phyloP scores from a whole-genome alignment of 64 coral and sea anemone species.

The Orbicella faveolata region DNA sequence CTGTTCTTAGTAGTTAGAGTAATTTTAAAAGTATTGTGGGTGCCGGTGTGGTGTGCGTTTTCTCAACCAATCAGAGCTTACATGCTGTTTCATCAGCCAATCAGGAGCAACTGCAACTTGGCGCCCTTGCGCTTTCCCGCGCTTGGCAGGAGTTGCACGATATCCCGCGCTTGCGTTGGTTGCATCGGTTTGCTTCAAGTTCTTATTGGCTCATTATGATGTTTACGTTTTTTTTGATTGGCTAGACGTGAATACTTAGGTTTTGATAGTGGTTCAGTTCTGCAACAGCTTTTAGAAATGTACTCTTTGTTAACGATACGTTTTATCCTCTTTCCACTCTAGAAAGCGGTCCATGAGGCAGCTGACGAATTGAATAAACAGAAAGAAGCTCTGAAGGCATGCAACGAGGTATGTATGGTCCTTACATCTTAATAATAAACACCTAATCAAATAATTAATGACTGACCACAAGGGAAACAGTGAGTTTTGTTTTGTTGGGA shows the following conservation, averaged over 20 bases:
- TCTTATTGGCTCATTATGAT: background rate
- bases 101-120: no score
- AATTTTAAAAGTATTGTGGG: no score
- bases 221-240: background rate
- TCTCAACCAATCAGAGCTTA: no score
- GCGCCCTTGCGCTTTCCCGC: no score
- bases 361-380: conserved; percentile 92
- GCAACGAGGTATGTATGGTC: conserved; percentile 69
- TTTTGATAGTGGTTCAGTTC: background rate
- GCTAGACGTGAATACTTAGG: background rate
- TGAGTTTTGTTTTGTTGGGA: background rate
- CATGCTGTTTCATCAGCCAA: no score
- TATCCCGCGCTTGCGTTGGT: background rate
- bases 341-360: conserved; percentile 81
- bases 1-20: no score
- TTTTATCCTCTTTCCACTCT: background rate
- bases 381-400: conserved; percentile 77
- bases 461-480: no score
- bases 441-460: no score
- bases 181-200: background rate
- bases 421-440: background rate
- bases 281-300: background rate
- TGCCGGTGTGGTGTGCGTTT: no score
- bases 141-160: background rate
- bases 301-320: background rate